These are phyloP conservation scores for Prinia subflava DNA, from an alignment of 2,113 vertebrate genomes.

Conservation along the genomic window DNA sequence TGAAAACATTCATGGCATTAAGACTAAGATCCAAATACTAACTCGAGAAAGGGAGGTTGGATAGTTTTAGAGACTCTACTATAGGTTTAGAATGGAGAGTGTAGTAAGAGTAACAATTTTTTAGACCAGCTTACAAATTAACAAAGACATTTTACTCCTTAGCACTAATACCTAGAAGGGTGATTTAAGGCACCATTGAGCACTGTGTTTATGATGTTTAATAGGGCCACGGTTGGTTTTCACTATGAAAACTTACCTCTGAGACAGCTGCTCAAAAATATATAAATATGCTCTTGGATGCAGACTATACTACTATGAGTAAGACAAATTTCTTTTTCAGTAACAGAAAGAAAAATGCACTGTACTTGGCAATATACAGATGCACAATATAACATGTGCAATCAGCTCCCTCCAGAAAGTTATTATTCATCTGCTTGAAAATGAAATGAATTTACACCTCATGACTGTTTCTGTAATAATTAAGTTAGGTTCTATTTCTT, in stretches of 20 bases:
- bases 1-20: not conserved
- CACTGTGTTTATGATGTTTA: not conserved
- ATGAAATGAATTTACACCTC: not conserved
- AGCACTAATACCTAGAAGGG: not conserved
- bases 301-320: not conserved
- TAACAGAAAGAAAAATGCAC: not conserved
- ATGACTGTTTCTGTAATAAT: not conserved
- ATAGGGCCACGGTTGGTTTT: not conserved
- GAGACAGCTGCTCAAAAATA: not conserved
- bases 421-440: not conserved
- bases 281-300: not conserved
- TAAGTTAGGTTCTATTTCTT: not conserved
- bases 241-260: not conserved
- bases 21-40: not conserved
- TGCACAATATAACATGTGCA: not conserved
- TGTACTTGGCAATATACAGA: not conserved
- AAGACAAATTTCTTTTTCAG: not conserved
- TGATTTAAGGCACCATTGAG: not conserved
- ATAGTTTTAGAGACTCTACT: not conserved
- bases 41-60: not conserved
- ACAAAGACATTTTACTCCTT: not conserved
- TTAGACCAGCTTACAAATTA: constrained; percentile 1
- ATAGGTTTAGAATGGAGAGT: not conserved
- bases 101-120: not conserved
- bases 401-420: not conserved